phyloP scores from a whole-genome alignment of 2,113 vertebrate genomes.

The Mormyrus iriodes region DNA sequence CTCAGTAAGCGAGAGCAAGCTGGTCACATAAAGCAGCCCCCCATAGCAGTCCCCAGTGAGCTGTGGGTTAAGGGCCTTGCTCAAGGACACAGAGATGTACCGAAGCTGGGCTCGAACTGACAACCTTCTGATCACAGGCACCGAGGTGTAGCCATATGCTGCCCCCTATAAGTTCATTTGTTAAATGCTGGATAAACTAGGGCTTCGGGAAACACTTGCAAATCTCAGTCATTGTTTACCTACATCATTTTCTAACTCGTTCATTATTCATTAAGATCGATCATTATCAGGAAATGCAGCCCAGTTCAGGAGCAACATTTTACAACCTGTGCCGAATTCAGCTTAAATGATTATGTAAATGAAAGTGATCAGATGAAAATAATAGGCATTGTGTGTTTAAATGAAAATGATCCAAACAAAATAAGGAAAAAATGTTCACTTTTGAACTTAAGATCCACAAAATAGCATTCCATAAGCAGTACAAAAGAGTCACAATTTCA shows the following conservation, averaged over 20 bases:
- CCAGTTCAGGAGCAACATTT: background rate
- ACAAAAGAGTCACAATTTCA: background rate
- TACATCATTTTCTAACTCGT: no score
- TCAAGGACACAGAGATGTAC: no score
- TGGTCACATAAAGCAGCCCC: no score
- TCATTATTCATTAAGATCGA: background rate
- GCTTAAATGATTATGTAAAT: background rate
- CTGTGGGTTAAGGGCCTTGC: no score
- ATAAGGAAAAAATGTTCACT: background rate
- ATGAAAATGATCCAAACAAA: background rate
- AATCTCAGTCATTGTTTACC: background rate
- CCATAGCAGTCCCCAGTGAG: no score
- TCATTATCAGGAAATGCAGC: background rate
- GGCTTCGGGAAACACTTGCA: background rate
- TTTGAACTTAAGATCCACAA: background rate
- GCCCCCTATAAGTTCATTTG: background rate
- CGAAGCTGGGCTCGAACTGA: no score
- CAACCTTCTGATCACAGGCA: no score
- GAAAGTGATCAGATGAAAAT: background rate
- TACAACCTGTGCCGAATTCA: background rate
- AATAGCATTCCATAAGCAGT: background rate
- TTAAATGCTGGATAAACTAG: background rate
- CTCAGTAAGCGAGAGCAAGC: no score
- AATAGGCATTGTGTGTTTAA: background rate
- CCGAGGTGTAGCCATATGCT: no score